A percentile compares a stretch with the other conserved stretches of the same genome.
phyloP scores from a whole-genome alignment of 1,140 invertebrate species.

The Chelonus insularis region DNA sequence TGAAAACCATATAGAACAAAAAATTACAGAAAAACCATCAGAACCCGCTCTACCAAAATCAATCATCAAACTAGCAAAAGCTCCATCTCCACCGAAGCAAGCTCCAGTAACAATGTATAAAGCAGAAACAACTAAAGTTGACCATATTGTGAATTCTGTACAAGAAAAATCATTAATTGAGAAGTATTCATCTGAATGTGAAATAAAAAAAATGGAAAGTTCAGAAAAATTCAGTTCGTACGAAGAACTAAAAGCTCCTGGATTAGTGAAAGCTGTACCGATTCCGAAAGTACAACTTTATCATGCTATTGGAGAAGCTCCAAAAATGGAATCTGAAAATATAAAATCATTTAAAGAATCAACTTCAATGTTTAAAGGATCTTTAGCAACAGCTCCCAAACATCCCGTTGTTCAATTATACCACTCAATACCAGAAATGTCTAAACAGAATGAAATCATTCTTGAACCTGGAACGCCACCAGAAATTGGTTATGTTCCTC shows the following conservation, averaged over 20 bases:
- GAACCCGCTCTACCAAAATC: slow-evolving; percentile 36
- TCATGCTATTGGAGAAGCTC: slow-evolving; percentile 17
- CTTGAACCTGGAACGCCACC: slow-evolving; percentile 68
- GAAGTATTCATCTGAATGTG: slow-evolving; percentile 49
- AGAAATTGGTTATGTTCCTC: slow-evolving; percentile 66
- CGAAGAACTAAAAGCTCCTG: slow-evolving; percentile 60
- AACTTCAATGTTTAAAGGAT: slow-evolving; percentile 26
- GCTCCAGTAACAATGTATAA: slow-evolving; percentile 47
- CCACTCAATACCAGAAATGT: slow-evolving; percentile 30
- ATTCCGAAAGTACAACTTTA: slow-evolving; percentile 27
- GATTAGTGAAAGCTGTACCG: slow-evolving; percentile 56
- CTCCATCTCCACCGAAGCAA: background rate
- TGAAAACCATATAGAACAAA: slow-evolving; percentile 42
- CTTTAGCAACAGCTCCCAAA: slow-evolving; percentile 31
- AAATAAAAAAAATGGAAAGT: slow-evolving; percentile 45
- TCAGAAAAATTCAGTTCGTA: slow-evolving; percentile 48
- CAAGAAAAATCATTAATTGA: slow-evolving; percentile 49
- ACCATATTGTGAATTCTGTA: slow-evolving; percentile 52
- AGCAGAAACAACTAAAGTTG: slow-evolving; percentile 57
- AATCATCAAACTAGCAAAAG: slow-evolving; percentile 29
- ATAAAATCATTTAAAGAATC: slow-evolving; percentile 20
- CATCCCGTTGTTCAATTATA: slow-evolving; percentile 42
- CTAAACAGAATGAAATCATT: slow-evolving; percentile 25
- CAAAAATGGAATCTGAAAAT: background rate
- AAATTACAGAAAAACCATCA: slow-evolving; percentile 35